phyloP scores from a whole-genome alignment of 2,113 vertebrate genomes.

The Salvelinus namaycush region DNA sequence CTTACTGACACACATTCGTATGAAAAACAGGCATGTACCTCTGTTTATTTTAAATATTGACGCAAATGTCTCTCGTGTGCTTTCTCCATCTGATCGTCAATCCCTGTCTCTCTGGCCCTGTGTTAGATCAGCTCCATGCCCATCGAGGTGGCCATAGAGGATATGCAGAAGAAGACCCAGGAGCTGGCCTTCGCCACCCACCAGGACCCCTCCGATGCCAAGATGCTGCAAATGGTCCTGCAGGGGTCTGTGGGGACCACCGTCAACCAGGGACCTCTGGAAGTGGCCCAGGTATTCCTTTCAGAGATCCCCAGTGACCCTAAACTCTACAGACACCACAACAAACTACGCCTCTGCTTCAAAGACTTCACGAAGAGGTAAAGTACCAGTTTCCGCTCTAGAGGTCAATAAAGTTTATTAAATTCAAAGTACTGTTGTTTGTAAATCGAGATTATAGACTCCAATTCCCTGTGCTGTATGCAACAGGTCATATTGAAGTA shows the following conservation, averaged over 20 bases:
- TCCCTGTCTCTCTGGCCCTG: background rate
- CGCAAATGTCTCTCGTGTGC: too few species aligned
- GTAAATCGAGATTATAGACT: too few species aligned
- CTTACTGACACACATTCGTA: too few species aligned
- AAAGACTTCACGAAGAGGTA: slow-evolving; percentile 99
- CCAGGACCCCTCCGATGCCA: slow-evolving; percentile 95
- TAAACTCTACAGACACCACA: slow-evolving; percentile 97
- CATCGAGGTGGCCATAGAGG: slow-evolving; percentile 97
- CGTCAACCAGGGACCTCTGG: slow-evolving; percentile 97
- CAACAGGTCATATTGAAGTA: too few species aligned
- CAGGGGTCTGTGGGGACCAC: slow-evolving; percentile 99
- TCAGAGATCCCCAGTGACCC: slow-evolving; percentile 98
- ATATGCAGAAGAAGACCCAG: slow-evolving; percentile 99
- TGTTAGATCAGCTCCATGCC: slow-evolving; percentile 92
- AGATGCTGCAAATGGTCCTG: slow-evolving; percentile 99
- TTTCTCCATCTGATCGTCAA: background rate
- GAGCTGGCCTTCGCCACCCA: slow-evolving; percentile 97
- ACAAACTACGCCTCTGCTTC: slow-evolving; percentile 96
- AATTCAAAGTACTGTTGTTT: too few species aligned
- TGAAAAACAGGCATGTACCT: too few species aligned
- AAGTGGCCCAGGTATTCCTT: slow-evolving; percentile 98
- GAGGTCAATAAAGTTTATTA: too few species aligned
- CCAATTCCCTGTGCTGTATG: too few species aligned
- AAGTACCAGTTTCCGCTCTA: too few species aligned
- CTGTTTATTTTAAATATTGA: too few species aligned